A percentile compares a stretch with the other conserved stretches of the same genome.
Conservation (phyloP, 2,113 vertebrate genomes). For the Nanorana parkeri region DNA sequence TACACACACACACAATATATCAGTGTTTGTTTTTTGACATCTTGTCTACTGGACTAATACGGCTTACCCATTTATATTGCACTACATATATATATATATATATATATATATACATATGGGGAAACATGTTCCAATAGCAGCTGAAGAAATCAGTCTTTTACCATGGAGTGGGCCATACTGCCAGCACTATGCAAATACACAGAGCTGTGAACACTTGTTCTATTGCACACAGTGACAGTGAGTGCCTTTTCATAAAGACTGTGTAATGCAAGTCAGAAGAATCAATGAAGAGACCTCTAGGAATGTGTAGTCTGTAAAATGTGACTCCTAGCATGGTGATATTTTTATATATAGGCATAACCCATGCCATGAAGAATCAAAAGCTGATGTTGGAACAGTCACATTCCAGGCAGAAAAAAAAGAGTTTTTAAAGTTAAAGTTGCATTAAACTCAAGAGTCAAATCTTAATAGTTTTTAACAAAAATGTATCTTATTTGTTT, state of each 20-base stretch:
- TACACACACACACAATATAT: too few species aligned
- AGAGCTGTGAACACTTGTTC: constrained; percentile 25
- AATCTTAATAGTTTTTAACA: too few species aligned
- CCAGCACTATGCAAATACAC: constrained; percentile 25
- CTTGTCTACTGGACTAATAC: too few species aligned
- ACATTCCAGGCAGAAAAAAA: neutral
- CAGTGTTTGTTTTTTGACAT: too few species aligned
- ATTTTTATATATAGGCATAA: neutral
- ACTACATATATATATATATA: too few species aligned
- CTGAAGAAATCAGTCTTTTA: neutral
- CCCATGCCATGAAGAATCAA: neutral
- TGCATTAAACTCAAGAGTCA: too few species aligned
- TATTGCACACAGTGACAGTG: constrained; percentile 13
- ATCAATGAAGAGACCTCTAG: constrained; percentile 17
- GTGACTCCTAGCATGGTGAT: neutral
- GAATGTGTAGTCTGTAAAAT: constrained; percentile 30
- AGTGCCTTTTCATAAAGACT: constrained; percentile 41
- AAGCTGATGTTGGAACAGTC: neutral
- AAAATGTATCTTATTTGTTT: too few species aligned
- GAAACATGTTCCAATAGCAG: neutral
- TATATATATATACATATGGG: too few species aligned
- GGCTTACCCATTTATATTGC: too few species aligned
- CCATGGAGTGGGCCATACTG: neutral
- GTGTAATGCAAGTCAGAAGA: constrained; percentile 20
- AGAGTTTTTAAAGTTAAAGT: too few species aligned